Evolutionary conservation across 2,797 vertebrate genomes (phyloP).

Genomic region (Acanthurus lineatus): DNA sequence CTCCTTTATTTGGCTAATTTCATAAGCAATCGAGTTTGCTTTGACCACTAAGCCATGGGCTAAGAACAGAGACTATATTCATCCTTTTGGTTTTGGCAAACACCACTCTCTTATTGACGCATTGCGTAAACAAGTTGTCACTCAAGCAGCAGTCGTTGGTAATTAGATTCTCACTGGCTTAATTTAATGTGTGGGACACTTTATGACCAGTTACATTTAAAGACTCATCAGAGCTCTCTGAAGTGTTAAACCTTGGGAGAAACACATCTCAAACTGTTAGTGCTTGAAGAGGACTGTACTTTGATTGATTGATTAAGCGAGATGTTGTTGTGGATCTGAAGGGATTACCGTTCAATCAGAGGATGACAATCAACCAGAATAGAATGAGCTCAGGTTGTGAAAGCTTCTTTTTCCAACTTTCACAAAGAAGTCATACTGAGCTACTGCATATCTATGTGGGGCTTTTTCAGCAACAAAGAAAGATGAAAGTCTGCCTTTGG

Average conservation of each 20-base stretch:
- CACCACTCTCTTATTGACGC: constrained; percentile 65
- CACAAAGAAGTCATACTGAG: constrained; percentile 42
- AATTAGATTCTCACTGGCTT: constrained; percentile 72
- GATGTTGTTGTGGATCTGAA: constrained; percentile 31
- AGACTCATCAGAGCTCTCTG: constrained; percentile 55
- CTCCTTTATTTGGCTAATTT: constrained; percentile 59
- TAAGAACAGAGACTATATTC: constrained; percentile 51
- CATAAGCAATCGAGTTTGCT: constrained; percentile 55
- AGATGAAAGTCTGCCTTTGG: constrained; percentile 48
- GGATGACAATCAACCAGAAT: constrained; percentile 45
- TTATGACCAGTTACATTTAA: constrained; percentile 63
- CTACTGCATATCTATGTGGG: constrained; percentile 28
- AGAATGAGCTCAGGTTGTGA: constrained; percentile 37
- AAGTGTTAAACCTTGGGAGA: constrained; percentile 42
- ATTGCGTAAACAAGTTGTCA: constrained; percentile 79
- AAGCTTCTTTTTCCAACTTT: constrained; percentile 29
- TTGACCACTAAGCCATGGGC: constrained; percentile 57
- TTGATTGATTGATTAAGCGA: constrained; percentile 42
- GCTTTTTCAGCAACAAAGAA: constrained; percentile 26
- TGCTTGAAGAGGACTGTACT: constrained; percentile 25
- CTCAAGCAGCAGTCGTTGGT: constrained; percentile 71
- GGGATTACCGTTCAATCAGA: constrained; percentile 40
- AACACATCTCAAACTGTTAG: constrained; percentile 18
- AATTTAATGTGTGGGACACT: constrained; percentile 60
- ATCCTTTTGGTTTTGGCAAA: constrained; percentile 70